A percentile compares a stretch with the other conserved stretches of the same genome.
Evolutionary conservation across 2,888 invertebrate genomes (phyloP).

Genomic region (Epirrhoe alternata): DNA sequence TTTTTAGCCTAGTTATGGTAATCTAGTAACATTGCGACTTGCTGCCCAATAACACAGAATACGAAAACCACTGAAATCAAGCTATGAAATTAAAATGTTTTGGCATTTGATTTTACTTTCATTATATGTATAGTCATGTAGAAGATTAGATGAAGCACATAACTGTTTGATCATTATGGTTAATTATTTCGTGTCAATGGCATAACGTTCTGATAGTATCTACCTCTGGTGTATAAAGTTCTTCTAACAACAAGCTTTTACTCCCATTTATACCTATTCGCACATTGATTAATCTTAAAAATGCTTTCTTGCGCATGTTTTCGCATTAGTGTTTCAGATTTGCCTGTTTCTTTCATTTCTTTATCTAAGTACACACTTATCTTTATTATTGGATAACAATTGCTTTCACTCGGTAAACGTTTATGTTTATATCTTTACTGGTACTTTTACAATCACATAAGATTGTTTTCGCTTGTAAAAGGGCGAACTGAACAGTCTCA

Average conservation of each 20-base stretch:
- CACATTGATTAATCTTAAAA: conserved; percentile 6
- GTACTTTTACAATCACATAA: not conserved
- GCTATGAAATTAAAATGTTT: too few species aligned
- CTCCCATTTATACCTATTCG: not conserved
- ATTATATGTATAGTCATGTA: too few species aligned
- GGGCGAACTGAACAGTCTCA: not conserved
- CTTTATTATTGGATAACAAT: conserved; percentile 1
- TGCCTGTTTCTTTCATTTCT: conserved; percentile 7
- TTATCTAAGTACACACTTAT: not conserved
- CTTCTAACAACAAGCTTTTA: not conserved
- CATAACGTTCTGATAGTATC: not conserved
- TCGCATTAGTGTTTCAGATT: conserved; percentile 22
- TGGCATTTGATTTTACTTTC: too few species aligned
- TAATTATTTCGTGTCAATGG: too few species aligned
- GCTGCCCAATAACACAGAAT: not conserved
- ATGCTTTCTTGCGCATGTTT: conserved; percentile 10
- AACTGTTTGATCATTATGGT: too few species aligned
- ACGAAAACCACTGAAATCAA: too few species aligned
- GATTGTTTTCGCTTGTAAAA: not conserved
- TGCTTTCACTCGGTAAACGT: conserved; percentile 2
- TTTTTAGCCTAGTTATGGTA: not conserved
- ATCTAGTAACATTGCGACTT: not conserved
- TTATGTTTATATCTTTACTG: not conserved
- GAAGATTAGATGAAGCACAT: too few species aligned
- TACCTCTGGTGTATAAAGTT: not conserved